Evolutionary conservation across 1,140 invertebrate genomes (phyloP).

Genomic region (Tyrophagus putrescentiae): DNA sequence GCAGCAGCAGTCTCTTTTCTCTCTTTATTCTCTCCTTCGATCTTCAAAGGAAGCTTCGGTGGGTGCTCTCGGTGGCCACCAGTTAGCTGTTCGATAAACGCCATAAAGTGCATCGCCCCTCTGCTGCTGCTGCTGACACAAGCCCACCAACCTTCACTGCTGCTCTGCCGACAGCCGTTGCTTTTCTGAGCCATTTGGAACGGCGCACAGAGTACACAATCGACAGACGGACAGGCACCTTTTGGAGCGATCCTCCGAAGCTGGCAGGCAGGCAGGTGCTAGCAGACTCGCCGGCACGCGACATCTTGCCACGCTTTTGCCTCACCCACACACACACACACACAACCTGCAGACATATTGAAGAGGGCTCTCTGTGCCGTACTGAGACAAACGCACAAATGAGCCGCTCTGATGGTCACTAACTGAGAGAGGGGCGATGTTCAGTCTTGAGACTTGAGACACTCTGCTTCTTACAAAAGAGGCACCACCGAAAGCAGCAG

Average conservation of each 20-base stretch:
- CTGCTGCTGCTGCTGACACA: too few species aligned
- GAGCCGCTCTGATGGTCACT: not conserved
- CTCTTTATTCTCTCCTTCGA: too few species aligned
- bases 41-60: too few species aligned
- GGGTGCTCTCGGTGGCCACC: too few species aligned
- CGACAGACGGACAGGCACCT: not conserved
- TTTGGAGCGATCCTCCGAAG: not conserved
- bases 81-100: too few species aligned
- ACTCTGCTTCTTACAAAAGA: not conserved
- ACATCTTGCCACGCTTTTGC: not conserved
- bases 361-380: not conserved
- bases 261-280: not conserved
- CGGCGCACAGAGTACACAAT: too few species aligned
- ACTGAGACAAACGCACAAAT: conserved; percentile 2
- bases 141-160: too few species aligned
- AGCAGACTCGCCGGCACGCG: not conserved
- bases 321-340: conserved; percentile 8
- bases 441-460: too few species aligned
- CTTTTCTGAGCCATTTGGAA: conserved; percentile 5
- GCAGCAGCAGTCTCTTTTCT: too few species aligned
- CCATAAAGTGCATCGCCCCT: too few species aligned
- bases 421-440: too few species aligned
- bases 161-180: conserved; percentile 9
- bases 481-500: not conserved
- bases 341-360: too few species aligned